Base-by-base conservation (phyloP, 2,888 invertebrate genomes). In the Silvanus unidentatus region DNA sequence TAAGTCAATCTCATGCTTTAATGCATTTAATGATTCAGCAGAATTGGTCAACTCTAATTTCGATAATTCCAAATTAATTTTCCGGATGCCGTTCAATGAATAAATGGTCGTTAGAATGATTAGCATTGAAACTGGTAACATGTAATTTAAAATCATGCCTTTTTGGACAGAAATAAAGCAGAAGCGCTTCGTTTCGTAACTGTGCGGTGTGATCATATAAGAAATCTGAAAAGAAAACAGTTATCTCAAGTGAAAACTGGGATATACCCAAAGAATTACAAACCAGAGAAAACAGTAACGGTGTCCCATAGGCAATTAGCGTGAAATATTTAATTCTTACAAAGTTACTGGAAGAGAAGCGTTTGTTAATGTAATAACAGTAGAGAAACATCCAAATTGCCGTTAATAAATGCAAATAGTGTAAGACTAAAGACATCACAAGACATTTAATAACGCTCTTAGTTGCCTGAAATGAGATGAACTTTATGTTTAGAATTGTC, bases 121-220 rank as follows among this genome's bases (percentile, higher is more conserved):
- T 22, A 86, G 70, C 14, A 80, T 69, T 63, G 82, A 83, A 1
- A 83, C 80, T 9, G 86, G 86, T 12, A 83, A 75, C 79, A 86
- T 84, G 65, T 84, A 86, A 35, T 86, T 84, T 63, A 85, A 74
- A 10, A 86, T 78, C 84, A 86, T 86, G 3, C 86, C 86, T 59
- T 82, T 80, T 65, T 84, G 83, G 36, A 86, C 81, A 0, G 85
- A 85, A 77, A 86, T 81, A 80, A 86, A 87, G 64, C 86, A 87
- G 63, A 84, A 86, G 57, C 79, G 78, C 54, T 80, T 79, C 27
- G 79, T 81, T 71, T 87, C 86, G 62, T 85, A 86, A 50, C 84
- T 84, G 54, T 79, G 77, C 59, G 83, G 81, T 22, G 83, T 79
- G n/a, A 81, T 71, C 5, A 80, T 75, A 60, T 81, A 84, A 50